Conservation (phyloP, 1,140 invertebrate genomes). For the Drosophila kikkawai region DNA sequence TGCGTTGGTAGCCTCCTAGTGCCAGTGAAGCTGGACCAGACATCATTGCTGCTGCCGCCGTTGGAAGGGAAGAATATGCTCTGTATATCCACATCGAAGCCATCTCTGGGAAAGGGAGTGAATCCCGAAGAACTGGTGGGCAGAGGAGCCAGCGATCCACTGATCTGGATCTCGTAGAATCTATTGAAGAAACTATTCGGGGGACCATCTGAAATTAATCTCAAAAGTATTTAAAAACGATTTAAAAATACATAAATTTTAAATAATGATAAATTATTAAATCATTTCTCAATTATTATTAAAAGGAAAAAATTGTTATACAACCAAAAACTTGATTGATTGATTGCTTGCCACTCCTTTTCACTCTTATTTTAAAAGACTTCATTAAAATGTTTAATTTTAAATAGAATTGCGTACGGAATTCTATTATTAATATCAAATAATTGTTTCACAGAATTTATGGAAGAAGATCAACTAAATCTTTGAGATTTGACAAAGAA, state of each 20-base stretch:
- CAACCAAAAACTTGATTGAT: neutral
- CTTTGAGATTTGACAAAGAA: neutral
- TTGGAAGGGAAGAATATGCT: constrained; percentile 17
- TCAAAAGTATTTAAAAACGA: neutral
- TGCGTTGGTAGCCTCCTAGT: neutral
- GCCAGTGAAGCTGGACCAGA: constrained; percentile 1
- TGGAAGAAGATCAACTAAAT: neutral
- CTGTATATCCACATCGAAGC: constrained; percentile 26
- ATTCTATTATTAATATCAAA: neutral
- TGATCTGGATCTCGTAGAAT: constrained; percentile 36
- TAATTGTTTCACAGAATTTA: neutral
- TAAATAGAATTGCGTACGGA: too few species aligned
- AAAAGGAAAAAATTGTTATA: neutral
- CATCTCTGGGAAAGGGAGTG: neutral
- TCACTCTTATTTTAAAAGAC: neutral
- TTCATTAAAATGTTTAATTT: too few species aligned
- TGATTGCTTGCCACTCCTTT: neutral
- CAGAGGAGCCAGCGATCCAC: neutral
- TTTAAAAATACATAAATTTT: neutral
- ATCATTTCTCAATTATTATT: neutral
- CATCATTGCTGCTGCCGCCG: constrained; percentile 1
- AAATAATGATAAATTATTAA: neutral
- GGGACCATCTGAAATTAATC: constrained; percentile 26
- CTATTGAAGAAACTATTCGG: constrained; percentile 55
- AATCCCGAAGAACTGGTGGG: constrained; percentile 4